phyloP scores from a whole-genome alignment of 2,113 vertebrate species.

The Takifugu bimaculatus region DNA sequence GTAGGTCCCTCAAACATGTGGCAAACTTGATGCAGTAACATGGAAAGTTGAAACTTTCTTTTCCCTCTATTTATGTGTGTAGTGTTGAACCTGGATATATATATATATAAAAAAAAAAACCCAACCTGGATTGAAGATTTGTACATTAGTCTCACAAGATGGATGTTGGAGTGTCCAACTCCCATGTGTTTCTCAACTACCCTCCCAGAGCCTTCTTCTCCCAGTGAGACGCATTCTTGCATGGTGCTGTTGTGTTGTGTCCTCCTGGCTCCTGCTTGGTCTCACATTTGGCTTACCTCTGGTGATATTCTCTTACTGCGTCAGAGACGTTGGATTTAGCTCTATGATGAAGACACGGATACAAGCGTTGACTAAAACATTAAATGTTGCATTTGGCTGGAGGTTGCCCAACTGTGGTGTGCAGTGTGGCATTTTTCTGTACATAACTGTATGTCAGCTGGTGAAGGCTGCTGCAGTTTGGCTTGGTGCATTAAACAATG shows the following conservation, averaged over 20 bases:
- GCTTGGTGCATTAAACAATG: slow-evolving; percentile 24
- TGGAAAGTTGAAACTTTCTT: slow-evolving; percentile 24
- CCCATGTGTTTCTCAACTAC: slow-evolving; percentile 59
- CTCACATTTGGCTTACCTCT: slow-evolving; percentile 31
- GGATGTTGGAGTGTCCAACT: slow-evolving; percentile 60
- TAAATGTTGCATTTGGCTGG: slow-evolving; percentile 19
- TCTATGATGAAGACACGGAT: slow-evolving; percentile 9
- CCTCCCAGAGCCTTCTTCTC: slow-evolving; percentile 53
- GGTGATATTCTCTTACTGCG: slow-evolving; percentile 6
- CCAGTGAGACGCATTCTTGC: slow-evolving; percentile 61
- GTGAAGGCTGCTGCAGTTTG: slow-evolving; percentile 18
- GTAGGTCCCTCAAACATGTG: no score
- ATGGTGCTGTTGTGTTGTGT: slow-evolving; percentile 46
- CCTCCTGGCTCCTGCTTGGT: slow-evolving; percentile 12
- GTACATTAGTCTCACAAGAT: slow-evolving; percentile 39
- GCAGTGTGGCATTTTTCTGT: not conserved
- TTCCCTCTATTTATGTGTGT: slow-evolving; percentile 30
- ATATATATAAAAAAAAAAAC: slow-evolving; percentile 7
- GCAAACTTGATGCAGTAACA: slow-evolving; percentile 1
- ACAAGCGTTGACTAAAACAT: not conserved
- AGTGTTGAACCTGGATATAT: slow-evolving; percentile 34
- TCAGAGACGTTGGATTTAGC: not conserved
- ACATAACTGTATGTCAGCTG: not conserved
- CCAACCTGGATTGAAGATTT: slow-evolving; percentile 29
- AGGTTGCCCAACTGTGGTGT: slow-evolving; percentile 30